These are phyloP conservation scores for Rhynchomys soricoides DNA, from an alignment of 2,113 vertebrate species.

Conservation along the genomic window DNA sequence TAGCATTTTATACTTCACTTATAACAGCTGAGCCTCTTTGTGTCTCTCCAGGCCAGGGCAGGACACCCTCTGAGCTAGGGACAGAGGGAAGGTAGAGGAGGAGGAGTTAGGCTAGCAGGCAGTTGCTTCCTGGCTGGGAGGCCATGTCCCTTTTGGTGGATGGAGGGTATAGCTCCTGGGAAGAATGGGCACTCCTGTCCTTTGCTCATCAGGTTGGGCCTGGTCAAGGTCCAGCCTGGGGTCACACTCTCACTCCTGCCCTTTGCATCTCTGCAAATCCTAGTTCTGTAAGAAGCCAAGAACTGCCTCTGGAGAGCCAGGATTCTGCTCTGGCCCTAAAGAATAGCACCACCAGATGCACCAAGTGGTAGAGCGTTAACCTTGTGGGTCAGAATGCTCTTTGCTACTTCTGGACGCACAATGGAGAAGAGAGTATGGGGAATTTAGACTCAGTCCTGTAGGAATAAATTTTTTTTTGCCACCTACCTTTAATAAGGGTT, in stretches of 20 bases:
- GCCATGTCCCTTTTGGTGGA: neutral
- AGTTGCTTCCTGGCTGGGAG: neutral
- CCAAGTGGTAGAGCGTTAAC: neutral
- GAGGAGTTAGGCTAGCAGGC: neutral
- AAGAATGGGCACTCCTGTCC: neutral
- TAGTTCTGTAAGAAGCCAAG: neutral
- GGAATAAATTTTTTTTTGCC: too few species aligned
- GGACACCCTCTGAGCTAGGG: neutral
- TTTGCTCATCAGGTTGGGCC: neutral
- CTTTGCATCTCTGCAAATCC: neutral
- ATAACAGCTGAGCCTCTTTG: neutral
- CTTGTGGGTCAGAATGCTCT: neutral
- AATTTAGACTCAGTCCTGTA: neutral
- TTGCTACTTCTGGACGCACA: neutral
- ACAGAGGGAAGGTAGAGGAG: neutral
- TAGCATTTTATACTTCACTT: conserved; percentile 57
- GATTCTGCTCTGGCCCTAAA: neutral
- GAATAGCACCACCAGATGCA: neutral
- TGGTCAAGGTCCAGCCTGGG: neutral
- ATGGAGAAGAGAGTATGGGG: rapidly evolving
- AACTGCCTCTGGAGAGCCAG: neutral
- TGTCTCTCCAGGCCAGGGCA: neutral
- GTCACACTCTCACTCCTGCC: neutral
- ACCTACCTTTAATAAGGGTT: too few species aligned
- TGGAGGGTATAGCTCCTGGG: too few species aligned